Evolutionary conservation across 2,113 vertebrate species (phyloP).

Genomic region (Cinclus cinclus): DNA sequence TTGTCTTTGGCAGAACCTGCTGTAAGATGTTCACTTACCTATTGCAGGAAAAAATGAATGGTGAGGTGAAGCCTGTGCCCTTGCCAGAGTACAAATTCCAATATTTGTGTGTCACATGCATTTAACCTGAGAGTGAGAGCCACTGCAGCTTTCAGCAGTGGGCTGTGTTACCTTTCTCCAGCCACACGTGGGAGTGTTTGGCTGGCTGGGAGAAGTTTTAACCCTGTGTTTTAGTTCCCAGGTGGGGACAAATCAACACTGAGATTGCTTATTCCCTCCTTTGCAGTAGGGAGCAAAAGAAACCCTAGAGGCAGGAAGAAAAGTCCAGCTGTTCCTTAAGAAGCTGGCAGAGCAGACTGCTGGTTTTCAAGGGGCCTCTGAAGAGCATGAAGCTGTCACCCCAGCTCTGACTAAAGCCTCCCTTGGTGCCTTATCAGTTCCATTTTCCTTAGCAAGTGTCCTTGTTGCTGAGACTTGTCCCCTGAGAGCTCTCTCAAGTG

Average conservation of each 20-base stretch:
- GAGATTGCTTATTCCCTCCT: background rate
- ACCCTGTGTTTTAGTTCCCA: background rate
- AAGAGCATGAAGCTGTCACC: background rate
- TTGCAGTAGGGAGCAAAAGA: background rate
- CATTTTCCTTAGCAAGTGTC: background rate
- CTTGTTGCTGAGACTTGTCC: background rate
- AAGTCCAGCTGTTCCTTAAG: background rate
- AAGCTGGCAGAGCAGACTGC: background rate
- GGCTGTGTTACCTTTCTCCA: background rate
- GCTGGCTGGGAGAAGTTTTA: background rate
- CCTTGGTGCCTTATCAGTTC: rapidly evolving
- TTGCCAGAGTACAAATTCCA: background rate
- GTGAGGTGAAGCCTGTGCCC: background rate
- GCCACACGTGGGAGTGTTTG: background rate
- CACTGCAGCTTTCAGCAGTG: background rate
- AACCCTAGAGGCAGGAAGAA: background rate
- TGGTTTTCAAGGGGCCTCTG: background rate
- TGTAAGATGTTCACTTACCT: constrained; percentile 79
- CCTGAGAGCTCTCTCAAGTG: background rate
- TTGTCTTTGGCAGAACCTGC: background rate
- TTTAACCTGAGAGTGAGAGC: background rate
- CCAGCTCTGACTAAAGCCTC: background rate
- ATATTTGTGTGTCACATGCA: background rate
- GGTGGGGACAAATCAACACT: background rate
- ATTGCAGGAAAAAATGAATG: background rate